Evolutionary conservation across 2,888 invertebrate species (phyloP).

Genomic region (Sepiola atlantica): DNA sequence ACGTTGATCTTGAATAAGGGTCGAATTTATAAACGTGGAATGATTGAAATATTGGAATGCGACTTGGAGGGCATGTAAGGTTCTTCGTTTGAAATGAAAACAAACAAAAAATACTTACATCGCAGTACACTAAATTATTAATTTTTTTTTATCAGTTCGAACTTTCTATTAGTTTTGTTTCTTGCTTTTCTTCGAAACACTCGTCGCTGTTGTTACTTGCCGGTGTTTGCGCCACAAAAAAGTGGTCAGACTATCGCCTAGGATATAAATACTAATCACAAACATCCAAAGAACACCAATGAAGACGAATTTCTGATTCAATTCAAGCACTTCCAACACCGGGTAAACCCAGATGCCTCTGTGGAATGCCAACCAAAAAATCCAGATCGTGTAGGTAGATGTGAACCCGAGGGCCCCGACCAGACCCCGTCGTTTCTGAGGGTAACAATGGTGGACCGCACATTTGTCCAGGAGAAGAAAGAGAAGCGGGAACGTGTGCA

Average conservation of each 20-base stretch:
- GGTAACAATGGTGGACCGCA: constrained; percentile 85
- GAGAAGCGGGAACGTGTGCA: constrained; percentile 88
- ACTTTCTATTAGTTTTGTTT: background rate
- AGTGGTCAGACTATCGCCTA: constrained; percentile 66
- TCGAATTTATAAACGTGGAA: too few species aligned
- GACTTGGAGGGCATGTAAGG: too few species aligned
- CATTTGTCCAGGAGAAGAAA: constrained; percentile 86
- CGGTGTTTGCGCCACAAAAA: constrained; percentile 63
- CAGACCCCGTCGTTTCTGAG: constrained; percentile 81
- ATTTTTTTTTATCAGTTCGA: too few species aligned
- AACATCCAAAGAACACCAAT: constrained; percentile 76
- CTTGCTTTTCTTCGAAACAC: background rate
- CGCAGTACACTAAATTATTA: too few species aligned
- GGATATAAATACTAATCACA: constrained; percentile 65
- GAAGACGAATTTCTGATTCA: constrained; percentile 84
- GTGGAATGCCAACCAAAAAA: constrained; percentile 70
- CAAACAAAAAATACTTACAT: too few species aligned
- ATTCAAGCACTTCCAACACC: constrained; percentile 85
- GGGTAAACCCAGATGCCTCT: constrained; percentile 93
- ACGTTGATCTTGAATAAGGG: too few species aligned
- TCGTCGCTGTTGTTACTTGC: background rate
- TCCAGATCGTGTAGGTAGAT: constrained; percentile 80
- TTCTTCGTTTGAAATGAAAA: too few species aligned
- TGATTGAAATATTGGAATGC: too few species aligned
- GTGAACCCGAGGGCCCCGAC: constrained; percentile 76